Base-by-base conservation (phyloP, 1,140 invertebrate species). In the Calephelis virginiensis region DNA sequence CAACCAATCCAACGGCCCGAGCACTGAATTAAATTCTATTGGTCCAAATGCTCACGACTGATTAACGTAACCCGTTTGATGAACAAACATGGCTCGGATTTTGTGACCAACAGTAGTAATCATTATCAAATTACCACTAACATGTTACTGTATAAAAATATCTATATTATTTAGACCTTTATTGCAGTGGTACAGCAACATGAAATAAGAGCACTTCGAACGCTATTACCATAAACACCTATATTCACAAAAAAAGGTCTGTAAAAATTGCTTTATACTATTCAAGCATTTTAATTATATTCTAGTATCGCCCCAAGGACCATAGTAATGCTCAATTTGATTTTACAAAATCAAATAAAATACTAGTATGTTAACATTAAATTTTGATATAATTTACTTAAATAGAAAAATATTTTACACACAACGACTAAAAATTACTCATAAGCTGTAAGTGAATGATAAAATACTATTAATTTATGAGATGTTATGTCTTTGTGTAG, bases 171-270 rank as follows among this genome's bases (percentile, higher is more conserved):
- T 63, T 64, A 61, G 64, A 68, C 63, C 45, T 62, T 66, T 68
- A 64, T 72, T 68, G 43, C 56, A 67, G 48, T 45, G 50, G 50
- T 66, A 61, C 67, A 65, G 53, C 53, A 65, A 69, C 67, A 71
- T 73, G 69, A 73, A 76, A 76, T 76, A 72, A 74, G 70, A 76
- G 72, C 72, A 76, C 72, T 67, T 70, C 70, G 67, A 72, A 73
- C 65, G 66, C 63, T 67, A 50, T 67, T 61, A 48, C 46, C 47
- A 48, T 37, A 50, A 43, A 49, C 37, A 37, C n/a, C 28, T 48
- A 62, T 46, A 48, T 69, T 64, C 50, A 66, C 48, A 62, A 46
- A 62, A 63, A 66, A 61, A 53, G 64, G 47, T 66, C 61, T 68
- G 67, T 63, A 45, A 60, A 60, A 60, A 63, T 59, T 59, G 53